These are phyloP conservation scores for Colossoma macropomum DNA, from an alignment of 2,113 vertebrate species.

Conservation along the genomic window DNA sequence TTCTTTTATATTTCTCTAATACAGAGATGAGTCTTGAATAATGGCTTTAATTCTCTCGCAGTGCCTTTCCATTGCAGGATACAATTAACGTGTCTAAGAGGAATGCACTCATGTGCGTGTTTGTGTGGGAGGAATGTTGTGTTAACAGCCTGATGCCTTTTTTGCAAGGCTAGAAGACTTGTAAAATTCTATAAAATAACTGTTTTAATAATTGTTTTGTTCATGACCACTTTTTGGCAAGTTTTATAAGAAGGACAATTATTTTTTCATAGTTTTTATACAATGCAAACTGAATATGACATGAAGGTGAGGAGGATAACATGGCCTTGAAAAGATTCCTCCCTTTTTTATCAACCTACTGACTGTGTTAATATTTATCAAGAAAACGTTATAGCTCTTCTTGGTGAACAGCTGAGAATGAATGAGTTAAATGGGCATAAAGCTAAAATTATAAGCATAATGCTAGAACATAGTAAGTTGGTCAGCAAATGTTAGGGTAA, in stretches of 20 bases:
- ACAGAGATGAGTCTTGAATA: not conserved
- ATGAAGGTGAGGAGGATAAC: too few relatives aligned
- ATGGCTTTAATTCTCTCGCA: not conserved
- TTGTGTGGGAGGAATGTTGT: not conserved
- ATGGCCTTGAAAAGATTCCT: too few relatives aligned
- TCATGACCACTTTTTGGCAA: not conserved
- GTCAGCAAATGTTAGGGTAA: too few relatives aligned
- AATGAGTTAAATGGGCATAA: not conserved
- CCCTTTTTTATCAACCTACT: too few relatives aligned
- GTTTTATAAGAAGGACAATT: not conserved
- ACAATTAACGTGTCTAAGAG: not conserved
- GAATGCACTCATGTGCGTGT: not conserved
- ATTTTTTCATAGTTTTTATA: too few relatives aligned
- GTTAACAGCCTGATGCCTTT: not conserved
- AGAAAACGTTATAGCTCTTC: too few relatives aligned
- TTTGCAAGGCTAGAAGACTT: not conserved
- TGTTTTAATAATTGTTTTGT: too few relatives aligned
- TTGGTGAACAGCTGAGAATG: not conserved
- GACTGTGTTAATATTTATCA: not conserved
- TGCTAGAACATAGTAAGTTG: not conserved
- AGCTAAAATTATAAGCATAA: not conserved
- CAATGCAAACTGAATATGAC: too few relatives aligned
- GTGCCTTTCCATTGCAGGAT: not conserved
- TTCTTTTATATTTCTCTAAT: not conserved
- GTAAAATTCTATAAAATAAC: not conserved